phyloP scores from a whole-genome alignment of 2,797 vertebrate genomes.

The Pangasius djambal region DNA sequence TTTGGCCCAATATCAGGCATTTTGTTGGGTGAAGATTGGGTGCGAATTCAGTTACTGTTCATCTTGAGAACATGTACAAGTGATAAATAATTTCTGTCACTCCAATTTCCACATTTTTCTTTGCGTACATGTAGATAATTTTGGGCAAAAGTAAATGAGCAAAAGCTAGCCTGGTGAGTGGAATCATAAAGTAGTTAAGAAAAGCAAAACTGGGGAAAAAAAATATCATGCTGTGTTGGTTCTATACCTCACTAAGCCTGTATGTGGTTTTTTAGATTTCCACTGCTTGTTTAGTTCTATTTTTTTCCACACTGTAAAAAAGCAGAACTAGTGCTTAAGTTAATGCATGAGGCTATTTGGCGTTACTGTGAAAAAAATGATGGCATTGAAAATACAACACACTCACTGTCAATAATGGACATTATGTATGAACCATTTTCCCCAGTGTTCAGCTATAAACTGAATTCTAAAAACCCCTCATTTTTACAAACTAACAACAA shows the following conservation, averaged over 20 bases:
- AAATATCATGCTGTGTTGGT: not conserved
- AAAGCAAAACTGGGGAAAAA: not conserved
- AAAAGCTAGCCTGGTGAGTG: not conserved
- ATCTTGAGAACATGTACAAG: not conserved
- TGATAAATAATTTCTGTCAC: no score
- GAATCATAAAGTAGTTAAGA: not conserved
- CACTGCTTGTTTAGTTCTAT: not conserved
- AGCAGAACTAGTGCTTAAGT: not conserved
- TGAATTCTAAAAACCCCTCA: not conserved
- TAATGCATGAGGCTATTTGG: not conserved
- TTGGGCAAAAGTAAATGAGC: not conserved
- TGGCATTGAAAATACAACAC: not conserved
- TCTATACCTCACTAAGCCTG: not conserved
- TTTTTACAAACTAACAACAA: not conserved
- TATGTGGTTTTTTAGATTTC: not conserved
- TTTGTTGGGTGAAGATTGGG: not conserved
- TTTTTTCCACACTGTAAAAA: not conserved
- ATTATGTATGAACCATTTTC: not conserved
- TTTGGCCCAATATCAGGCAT: not conserved
- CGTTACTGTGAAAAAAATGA: not conserved
- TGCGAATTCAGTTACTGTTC: not conserved
- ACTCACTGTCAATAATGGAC: not conserved
- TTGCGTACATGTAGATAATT: not conserved
- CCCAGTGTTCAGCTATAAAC: not conserved
- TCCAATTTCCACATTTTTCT: not conserved